These are phyloP conservation scores for Bombus pyrosoma DNA, from an alignment of 1,140 invertebrate species.

Conservation along the genomic window DNA sequence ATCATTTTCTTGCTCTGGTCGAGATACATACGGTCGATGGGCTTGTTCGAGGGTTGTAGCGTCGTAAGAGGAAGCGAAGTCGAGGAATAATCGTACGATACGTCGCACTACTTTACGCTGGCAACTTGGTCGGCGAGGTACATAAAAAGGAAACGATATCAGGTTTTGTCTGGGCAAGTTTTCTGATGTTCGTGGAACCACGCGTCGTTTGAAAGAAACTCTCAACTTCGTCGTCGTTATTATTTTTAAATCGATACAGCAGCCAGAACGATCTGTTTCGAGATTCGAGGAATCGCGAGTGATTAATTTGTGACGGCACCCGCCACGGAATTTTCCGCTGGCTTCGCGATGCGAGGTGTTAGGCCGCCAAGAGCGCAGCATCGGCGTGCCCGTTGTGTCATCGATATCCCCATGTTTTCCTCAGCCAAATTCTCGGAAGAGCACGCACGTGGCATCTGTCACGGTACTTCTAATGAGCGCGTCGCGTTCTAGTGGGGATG, in stretches of 20 bases:
- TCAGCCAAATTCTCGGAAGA: too few relatives aligned
- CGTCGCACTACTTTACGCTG: not conserved
- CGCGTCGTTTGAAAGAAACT: not conserved
- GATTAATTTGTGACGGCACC: too few relatives aligned
- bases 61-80: not conserved
- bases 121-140: not conserved
- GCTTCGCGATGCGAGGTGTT: too few relatives aligned
- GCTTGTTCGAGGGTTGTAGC: not conserved
- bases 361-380: too few relatives aligned
- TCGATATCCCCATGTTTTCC: too few relatives aligned
- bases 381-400: too few relatives aligned
- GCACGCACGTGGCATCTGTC: too few relatives aligned
- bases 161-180: conserved; percentile 2
- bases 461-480: too few relatives aligned
- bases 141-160: conserved; percentile 9
- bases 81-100: not conserved
- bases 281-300: too few relatives aligned
- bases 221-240: not conserved
- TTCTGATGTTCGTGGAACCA: not conserved
- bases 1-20: conserved; percentile 3
- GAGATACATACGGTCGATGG: not conserved
- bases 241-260: not conserved
- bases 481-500: too few relatives aligned
- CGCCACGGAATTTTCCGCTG: too few relatives aligned
- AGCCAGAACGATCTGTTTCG: not conserved